These are phyloP conservation scores for Pitta sordida DNA, from an alignment of 2,113 vertebrate genomes.

Conservation along the genomic window DNA sequence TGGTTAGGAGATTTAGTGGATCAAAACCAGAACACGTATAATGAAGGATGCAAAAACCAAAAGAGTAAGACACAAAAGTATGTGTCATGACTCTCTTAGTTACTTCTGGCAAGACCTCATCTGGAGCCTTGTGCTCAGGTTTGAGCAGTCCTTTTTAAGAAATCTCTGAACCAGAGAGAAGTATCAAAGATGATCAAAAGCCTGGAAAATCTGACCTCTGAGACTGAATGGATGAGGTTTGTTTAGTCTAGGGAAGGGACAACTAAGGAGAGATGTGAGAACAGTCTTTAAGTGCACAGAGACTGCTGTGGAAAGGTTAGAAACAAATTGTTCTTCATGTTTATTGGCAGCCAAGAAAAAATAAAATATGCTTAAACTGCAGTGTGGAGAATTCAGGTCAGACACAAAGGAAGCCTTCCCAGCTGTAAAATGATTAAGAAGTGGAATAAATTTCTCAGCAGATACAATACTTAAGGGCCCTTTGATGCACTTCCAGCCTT, in stretches of 20 bases:
- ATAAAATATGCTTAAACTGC: neutral
- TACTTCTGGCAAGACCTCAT: neutral
- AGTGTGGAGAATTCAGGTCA: neutral
- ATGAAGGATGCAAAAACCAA: neutral
- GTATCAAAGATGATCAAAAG: neutral
- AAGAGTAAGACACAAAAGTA: neutral
- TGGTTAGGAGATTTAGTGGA: neutral
- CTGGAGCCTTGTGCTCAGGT: neutral
- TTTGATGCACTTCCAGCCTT: neutral
- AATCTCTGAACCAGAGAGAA: neutral
- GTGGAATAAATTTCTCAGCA: neutral
- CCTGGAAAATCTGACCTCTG: neutral
- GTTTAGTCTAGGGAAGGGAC: neutral
- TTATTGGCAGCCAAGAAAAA: neutral
- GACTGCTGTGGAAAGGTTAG: neutral
- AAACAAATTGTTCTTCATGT: neutral
- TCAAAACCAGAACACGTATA: neutral
- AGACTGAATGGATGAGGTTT: neutral
- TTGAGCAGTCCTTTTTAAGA: neutral
- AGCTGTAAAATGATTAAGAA: neutral
- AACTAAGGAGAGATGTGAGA: neutral
- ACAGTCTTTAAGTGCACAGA: neutral
- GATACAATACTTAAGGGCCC: neutral
- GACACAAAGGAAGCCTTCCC: neutral
- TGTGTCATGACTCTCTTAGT: neutral